phyloP scores from a whole-genome alignment of 2,797 vertebrate species.

The Tokudaia muenninki region DNA sequence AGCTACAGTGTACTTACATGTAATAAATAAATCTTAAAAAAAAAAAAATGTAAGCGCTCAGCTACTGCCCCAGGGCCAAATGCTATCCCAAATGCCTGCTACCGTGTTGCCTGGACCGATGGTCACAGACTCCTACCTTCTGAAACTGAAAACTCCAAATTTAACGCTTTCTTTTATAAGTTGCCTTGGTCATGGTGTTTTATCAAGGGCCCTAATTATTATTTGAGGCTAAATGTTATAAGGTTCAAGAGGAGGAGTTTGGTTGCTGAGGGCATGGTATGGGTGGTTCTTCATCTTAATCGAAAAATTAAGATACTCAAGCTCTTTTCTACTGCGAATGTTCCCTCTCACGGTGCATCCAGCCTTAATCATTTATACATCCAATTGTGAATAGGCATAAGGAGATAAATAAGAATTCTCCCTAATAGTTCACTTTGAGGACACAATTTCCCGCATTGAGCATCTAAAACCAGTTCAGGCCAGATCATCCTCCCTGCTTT shows the following conservation, averaged over 20 bases:
- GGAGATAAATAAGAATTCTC: neutral
- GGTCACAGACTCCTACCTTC: neutral
- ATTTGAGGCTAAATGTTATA: neutral
- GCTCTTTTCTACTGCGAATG: neutral
- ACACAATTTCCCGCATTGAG: neutral
- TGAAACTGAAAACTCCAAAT: neutral
- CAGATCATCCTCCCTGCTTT: neutral
- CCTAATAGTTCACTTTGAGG: neutral
- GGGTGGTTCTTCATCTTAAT: neutral
- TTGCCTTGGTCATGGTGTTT: neutral
- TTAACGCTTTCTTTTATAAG: neutral
- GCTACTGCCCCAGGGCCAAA: neutral
- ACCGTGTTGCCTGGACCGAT: neutral
- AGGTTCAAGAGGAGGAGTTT: neutral
- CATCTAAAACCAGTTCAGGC: neutral
- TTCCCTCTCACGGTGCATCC: neutral
- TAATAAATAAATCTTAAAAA: too few relatives aligned
- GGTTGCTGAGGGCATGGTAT: neutral
- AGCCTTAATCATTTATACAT: too few relatives aligned
- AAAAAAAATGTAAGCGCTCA: neutral
- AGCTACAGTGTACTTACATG: too few relatives aligned
- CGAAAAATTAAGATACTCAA: neutral
- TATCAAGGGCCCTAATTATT: neutral
- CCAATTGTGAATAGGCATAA: neutral
- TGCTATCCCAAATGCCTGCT: neutral